phyloP scores from a whole-genome alignment of 2,797 vertebrate species.

The Sebastes ruberrimus region DNA sequence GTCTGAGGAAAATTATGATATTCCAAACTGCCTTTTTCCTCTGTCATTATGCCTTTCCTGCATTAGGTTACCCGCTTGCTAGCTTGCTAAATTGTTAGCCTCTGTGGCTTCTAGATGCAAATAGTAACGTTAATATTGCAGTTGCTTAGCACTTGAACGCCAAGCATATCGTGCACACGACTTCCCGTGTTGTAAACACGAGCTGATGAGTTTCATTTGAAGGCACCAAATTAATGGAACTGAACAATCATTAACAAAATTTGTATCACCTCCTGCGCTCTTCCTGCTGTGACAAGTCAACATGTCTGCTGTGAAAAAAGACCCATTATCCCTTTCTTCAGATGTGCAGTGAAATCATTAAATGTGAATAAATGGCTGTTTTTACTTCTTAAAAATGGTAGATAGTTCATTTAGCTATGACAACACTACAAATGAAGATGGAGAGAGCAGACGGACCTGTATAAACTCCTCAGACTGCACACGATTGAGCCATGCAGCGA shows the following conservation, averaged over 20 bases:
- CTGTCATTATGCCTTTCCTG: no score
- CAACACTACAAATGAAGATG: not conserved
- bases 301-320: not conserved
- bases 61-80: no score
- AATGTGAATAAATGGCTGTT: not conserved
- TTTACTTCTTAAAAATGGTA: not conserved
- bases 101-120: no score
- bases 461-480: not conserved
- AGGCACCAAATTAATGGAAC: not conserved
- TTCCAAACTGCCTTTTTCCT: no score
- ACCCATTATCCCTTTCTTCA: not conserved
- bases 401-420: not conserved
- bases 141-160: no score
- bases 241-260: not conserved
- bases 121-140: no score
- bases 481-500: not conserved
- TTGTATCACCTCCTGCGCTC: not conserved
- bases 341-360: not conserved
- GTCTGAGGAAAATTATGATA: not conserved
- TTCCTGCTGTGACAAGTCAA: not conserved
- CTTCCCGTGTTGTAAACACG: no score
- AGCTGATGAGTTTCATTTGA: no score
- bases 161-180: no score
- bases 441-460: not conserved
- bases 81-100: no score